Evolutionary conservation across 2,888 invertebrate species (phyloP).

Genomic region (Folsomia manolachei): DNA sequence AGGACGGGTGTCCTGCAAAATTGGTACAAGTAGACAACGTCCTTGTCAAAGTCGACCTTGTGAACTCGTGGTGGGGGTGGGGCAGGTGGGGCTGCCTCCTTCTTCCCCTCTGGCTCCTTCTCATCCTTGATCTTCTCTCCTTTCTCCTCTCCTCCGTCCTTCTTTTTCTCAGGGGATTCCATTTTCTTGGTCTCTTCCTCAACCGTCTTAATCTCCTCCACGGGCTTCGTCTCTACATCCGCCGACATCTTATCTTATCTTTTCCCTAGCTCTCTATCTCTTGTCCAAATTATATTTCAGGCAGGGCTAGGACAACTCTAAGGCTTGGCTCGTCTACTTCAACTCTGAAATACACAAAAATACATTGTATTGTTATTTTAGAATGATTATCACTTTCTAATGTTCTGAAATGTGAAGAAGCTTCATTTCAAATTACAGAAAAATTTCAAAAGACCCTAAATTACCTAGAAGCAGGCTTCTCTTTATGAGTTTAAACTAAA

Average conservation of each 20-base stretch:
- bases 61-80: slow-evolving; percentile 76
- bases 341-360: too few species aligned
- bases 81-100: slow-evolving; percentile 63
- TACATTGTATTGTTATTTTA: too few species aligned
- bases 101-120: slow-evolving; percentile 58
- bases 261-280: not conserved
- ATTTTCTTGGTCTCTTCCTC: slow-evolving; percentile 39
- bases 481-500: too few species aligned
- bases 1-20: slow-evolving; percentile 85
- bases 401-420: too few species aligned
- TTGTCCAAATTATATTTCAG: too few species aligned
- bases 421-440: too few species aligned
- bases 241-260: slow-evolving; percentile 37
- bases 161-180: slow-evolving; percentile 36
- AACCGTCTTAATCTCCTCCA: slow-evolving; percentile 38
- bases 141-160: slow-evolving; percentile 29
- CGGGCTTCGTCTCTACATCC: slow-evolving; percentile 38
- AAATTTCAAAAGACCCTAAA: too few species aligned
- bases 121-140: slow-evolving; percentile 42
- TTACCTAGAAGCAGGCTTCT: too few species aligned
- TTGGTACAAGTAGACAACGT: slow-evolving; percentile 89
- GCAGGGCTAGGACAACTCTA: too few species aligned
- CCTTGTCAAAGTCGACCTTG: slow-evolving; percentile 84
- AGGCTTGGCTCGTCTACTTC: too few species aligned
- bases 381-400: too few species aligned